Evolutionary conservation across 2,797 vertebrate species (phyloP), one percentile per base, ranked within the genome.

Genomic region (Delichon dasypus): DNA sequence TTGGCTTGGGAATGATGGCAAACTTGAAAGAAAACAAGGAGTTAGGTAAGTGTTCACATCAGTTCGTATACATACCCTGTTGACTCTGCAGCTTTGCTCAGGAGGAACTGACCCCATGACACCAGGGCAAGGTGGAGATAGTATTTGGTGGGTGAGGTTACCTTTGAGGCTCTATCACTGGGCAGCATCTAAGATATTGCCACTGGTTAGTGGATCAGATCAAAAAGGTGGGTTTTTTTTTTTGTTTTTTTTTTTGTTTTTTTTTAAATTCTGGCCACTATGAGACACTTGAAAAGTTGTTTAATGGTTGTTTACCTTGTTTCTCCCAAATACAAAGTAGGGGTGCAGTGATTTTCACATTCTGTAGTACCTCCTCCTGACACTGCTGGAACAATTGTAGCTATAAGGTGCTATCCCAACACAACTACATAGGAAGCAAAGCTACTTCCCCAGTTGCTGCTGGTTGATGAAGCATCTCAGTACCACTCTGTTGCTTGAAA

Each of bases 131-230:
- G 11, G 44, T 44, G 32, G 38, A 84, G 25, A 30, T 2, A 44
- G 44, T 20, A 38, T 7, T 2, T 3, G 15, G 13, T 0, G 4
- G 1, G 2, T 44, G 25, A 20, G 11, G 25, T 67, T 61, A 57
- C 13, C 12, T 88, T 80, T 71, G 65, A 77, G 57, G 36, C 5
- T 90, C 34, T 44, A 48, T 67, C 34, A 36, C 27, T 25, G 44
- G 45, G 32, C 61, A 82, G 48, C 57, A 21, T 48, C 53, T 50
- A 65, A 79, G 45, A 73, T 73, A 66, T 14, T 36, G 21, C 22
- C 16, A 65, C 11, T 79, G 34, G 13, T 88, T n/a, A 75, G 30
- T 51, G 21, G 25, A 80, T 65, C 54, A 68, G 11, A 84, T n/a
- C 4, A 36, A 87, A 75, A 73, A 73, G 4, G n/a, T n/a, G n/a